phyloP scores from a whole-genome alignment of 1,140 invertebrate species.

The Dermatophagoides farinae region DNA sequence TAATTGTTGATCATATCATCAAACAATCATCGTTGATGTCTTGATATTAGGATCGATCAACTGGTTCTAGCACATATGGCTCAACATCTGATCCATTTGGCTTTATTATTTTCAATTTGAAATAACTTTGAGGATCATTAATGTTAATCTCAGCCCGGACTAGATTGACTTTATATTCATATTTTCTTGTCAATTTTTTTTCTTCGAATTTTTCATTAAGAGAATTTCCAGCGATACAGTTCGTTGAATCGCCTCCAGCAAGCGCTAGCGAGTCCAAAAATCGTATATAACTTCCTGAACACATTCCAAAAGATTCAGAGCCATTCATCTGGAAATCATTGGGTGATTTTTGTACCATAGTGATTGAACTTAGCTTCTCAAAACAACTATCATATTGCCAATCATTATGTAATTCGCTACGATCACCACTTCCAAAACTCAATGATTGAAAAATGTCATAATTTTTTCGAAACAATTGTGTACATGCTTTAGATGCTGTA shows the following conservation, averaged over 20 bases:
- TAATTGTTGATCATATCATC: too few relatives aligned
- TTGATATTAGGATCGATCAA: too few relatives aligned
- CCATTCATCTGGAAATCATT: not conserved
- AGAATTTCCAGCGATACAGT: not conserved
- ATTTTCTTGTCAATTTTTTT: not conserved
- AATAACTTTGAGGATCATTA: not conserved
- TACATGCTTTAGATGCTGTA: not conserved
- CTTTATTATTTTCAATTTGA: too few relatives aligned
- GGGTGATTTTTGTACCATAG: not conserved
- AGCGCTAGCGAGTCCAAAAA: not conserved
- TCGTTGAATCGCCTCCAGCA: not conserved
- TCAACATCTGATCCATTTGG: too few relatives aligned
- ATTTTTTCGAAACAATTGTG: not conserved
- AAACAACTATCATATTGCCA: not conserved
- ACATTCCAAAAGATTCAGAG: not conserved
- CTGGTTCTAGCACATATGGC: too few relatives aligned
- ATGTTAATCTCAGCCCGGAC: not conserved
- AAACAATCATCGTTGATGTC: too few relatives aligned
- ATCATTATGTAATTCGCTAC: not conserved
- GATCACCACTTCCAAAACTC: not conserved
- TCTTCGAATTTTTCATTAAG: not conserved
- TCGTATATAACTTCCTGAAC: not conserved
- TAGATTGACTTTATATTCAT: not conserved
- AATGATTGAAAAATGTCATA: not conserved
- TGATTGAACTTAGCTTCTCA: not conserved